phyloP scores from a whole-genome alignment of 2,797 vertebrate species.

The Centroberyx gerrardi region DNA sequence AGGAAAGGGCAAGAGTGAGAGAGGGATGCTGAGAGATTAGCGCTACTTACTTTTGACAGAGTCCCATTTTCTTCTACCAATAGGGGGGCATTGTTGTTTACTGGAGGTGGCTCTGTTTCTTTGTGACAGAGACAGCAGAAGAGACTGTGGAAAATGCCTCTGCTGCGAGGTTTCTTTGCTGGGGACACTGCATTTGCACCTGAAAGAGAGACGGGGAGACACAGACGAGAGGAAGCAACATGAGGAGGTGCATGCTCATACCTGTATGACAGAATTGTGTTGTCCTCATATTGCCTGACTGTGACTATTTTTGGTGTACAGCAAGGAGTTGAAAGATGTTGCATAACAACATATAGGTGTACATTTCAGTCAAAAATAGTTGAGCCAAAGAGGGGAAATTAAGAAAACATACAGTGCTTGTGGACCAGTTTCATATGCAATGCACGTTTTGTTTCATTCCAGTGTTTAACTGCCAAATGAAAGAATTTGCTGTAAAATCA shows the following conservation, averaged over 20 bases:
- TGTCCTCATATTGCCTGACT: conserved; percentile 14
- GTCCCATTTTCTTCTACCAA: conserved; percentile 91
- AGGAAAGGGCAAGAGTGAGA: conserved; percentile 4
- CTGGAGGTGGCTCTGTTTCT: conserved; percentile 82
- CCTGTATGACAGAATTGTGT: background rate
- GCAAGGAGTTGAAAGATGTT: conserved; percentile 54
- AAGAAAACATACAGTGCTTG: background rate
- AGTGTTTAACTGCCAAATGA: background rate
- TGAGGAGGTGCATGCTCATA: conserved; percentile 17
- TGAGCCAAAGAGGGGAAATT: background rate
- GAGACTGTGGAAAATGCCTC: conserved; percentile 87
- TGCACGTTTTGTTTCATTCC: background rate
- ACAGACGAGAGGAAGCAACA: conserved; percentile 10
- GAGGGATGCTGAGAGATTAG: conserved; percentile 5
- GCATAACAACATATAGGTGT: conserved; percentile 48
- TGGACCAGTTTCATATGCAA: background rate
- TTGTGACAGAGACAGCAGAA: conserved; percentile 90
- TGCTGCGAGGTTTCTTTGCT: conserved; percentile 86
- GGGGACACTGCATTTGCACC: conserved; percentile 80
- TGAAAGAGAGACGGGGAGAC: conserved; percentile 54
- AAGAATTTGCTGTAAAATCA: conserved; percentile 4
- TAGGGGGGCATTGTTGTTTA: conserved; percentile 87
- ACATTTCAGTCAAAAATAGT: conserved; percentile 52
- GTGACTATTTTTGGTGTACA: background rate
- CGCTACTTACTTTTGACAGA: conserved; percentile 88